phyloP scores from a whole-genome alignment of 2,888 invertebrate genomes.

The Ametastegia equiseti region DNA sequence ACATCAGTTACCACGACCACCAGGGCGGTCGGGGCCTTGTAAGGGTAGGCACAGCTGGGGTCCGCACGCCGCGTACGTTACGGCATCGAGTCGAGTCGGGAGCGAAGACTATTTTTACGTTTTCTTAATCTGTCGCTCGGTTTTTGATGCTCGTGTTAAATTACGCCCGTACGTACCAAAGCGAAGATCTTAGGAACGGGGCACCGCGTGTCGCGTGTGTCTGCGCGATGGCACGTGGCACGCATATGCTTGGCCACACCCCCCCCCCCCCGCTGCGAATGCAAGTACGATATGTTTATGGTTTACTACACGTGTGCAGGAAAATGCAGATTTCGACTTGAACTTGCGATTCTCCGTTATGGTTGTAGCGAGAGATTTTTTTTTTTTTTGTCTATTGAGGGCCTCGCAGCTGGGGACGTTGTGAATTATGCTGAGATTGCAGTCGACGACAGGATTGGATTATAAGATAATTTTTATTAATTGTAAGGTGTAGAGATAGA shows the following conservation, averaged over 20 bases:
- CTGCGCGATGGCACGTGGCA: conserved; percentile 12
- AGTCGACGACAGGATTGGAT: conserved; percentile 22
- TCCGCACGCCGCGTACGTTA: conserved; percentile 52
- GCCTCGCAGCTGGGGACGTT: not conserved
- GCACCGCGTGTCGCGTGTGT: conserved; percentile 14
- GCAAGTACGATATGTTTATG: not conserved
- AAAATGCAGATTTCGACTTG: conserved; percentile 2
- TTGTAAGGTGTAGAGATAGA: conserved; percentile 66
- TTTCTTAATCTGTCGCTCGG: conserved; percentile 64
- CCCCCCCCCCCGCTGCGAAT: conserved; percentile 10
- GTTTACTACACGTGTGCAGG: not conserved
- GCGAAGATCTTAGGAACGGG: conserved; percentile 11
- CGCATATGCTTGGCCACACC: conserved; percentile 2
- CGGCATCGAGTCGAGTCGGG: conserved; percentile 55
- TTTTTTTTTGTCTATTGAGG: not conserved
- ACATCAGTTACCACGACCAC: conserved; percentile 49
- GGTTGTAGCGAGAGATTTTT: not conserved
- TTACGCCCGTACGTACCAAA: conserved; percentile 43
- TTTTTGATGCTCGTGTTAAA: conserved; percentile 58
- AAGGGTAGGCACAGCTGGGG: conserved; percentile 62
- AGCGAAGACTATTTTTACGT: conserved; percentile 63
- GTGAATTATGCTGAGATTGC: not conserved
- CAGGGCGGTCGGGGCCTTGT: conserved; percentile 62
- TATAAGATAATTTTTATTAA: conserved; percentile 55
- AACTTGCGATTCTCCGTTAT: conserved; percentile 10